Percentiles rank a stretch among this genome's conserved stretches.
These are phyloP conservation scores for Zophobas atratus DNA, from an alignment of 1,140 invertebrate species.

Conservation along the genomic window DNA sequence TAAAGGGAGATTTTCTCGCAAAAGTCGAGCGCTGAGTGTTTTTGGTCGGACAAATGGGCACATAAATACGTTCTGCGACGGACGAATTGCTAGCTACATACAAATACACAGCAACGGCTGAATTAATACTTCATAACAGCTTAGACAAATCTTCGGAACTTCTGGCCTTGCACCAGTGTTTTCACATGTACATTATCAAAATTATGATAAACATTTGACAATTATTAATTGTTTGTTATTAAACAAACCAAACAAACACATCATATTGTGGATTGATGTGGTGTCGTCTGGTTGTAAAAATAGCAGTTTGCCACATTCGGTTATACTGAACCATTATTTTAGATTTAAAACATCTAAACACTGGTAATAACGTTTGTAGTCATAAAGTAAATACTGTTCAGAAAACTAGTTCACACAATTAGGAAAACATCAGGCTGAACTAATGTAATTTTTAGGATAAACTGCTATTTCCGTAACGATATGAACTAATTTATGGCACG, in stretches of 20 bases:
- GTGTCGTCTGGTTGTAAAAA: not conserved
- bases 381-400: too few species aligned
- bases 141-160: not conserved
- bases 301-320: too few species aligned
- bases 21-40: slow-evolving; percentile 39
- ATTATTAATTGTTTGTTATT: not conserved
- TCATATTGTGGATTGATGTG: not conserved
- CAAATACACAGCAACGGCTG: slow-evolving; percentile 4
- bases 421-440: too few species aligned
- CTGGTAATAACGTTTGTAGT: too few species aligned
- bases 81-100: slow-evolving; percentile 30
- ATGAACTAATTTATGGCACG: too few species aligned
- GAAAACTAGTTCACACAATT: too few species aligned
- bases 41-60: slow-evolving; percentile 42
- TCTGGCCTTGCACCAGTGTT: not conserved
- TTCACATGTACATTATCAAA: not conserved
- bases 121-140: slow-evolving; percentile 40
- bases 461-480: too few species aligned
- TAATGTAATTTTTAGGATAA: too few species aligned
- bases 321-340: too few species aligned
- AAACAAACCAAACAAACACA: not conserved
- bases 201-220: not conserved
- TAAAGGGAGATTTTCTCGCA: slow-evolving; percentile 20
- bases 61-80: slow-evolving; percentile 46
- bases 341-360: too few species aligned